Evolutionary conservation across 2,113 vertebrate genomes (phyloP).

Genomic region (Oreotrochilus melanogaster): DNA sequence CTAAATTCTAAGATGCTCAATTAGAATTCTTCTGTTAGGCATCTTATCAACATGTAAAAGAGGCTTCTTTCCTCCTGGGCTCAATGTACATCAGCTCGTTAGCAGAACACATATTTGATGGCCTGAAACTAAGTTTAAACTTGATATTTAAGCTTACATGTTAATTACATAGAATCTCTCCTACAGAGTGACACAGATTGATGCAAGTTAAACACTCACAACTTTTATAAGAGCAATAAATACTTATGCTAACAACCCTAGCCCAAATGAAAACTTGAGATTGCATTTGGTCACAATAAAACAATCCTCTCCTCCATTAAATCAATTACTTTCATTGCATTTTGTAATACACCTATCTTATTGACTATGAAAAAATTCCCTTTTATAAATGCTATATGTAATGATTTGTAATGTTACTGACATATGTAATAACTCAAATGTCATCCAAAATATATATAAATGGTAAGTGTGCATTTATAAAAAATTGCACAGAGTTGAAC

Average conservation of each 20-base stretch:
- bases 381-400: not conserved
- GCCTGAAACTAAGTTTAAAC: not conserved
- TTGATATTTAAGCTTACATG: constrained; percentile 19
- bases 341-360: not conserved
- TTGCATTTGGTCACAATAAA: not conserved
- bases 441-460: not conserved
- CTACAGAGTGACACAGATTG: not conserved
- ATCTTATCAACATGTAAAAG: constrained; percentile 30
- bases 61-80: constrained; percentile 6
- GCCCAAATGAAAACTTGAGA: not conserved
- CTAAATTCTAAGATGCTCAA: constrained; percentile 61
- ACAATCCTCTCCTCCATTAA: not conserved
- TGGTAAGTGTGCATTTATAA: not conserved
- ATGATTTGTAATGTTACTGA: not conserved
- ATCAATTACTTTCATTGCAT: not conserved
- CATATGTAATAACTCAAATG: not conserved
- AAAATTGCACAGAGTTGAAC: not conserved
- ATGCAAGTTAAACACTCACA: constrained; percentile 9
- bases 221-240: not conserved
- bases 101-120: constrained; percentile 17
- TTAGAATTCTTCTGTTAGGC: constrained; percentile 56
- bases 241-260: not conserved
- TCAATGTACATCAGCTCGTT: constrained; percentile 30
- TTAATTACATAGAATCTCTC: not conserved
- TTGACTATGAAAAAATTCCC: not conserved